Evolutionary conservation across 2,797 vertebrate genomes (phyloP).

Genomic region (Tragopan temminckii): DNA sequence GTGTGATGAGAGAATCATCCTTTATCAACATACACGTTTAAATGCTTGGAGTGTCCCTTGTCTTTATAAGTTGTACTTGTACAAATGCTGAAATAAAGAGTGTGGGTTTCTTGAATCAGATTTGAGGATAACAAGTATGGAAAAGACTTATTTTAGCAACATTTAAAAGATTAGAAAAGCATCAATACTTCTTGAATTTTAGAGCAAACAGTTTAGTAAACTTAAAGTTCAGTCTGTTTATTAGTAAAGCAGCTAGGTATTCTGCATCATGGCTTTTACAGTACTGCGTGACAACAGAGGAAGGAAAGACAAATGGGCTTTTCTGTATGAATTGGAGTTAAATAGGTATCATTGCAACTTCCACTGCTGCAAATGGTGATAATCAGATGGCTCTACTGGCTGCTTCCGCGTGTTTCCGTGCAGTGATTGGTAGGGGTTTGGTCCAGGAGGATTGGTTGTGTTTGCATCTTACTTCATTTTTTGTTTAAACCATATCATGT

Average conservation of each 20-base stretch:
- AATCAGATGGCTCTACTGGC: neutral
- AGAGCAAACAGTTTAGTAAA: neutral
- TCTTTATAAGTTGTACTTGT: neutral
- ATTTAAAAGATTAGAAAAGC: neutral
- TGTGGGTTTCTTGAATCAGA: neutral
- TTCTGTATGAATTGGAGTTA: neutral
- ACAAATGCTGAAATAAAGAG: neutral
- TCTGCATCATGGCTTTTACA: neutral
- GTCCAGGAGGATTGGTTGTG: neutral
- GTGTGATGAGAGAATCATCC: neutral
- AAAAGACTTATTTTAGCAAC: neutral
- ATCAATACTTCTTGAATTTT: neutral
- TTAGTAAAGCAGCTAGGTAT: neutral
- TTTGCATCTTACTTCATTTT: slow-evolving; percentile 56
- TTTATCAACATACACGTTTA: neutral
- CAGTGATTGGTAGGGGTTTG: neutral
- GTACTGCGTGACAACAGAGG: neutral
- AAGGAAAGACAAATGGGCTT: neutral
- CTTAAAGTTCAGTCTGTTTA: neutral
- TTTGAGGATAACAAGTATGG: neutral
- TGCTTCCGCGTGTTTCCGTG: neutral
- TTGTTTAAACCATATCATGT: slow-evolving; percentile 85
- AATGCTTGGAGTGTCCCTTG: neutral
- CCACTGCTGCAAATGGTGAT: neutral
- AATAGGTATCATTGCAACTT: neutral